These are phyloP conservation scores for Dreissena rostriformis DNA, from an alignment of 1,140 invertebrate genomes.

Conservation along the genomic window DNA sequence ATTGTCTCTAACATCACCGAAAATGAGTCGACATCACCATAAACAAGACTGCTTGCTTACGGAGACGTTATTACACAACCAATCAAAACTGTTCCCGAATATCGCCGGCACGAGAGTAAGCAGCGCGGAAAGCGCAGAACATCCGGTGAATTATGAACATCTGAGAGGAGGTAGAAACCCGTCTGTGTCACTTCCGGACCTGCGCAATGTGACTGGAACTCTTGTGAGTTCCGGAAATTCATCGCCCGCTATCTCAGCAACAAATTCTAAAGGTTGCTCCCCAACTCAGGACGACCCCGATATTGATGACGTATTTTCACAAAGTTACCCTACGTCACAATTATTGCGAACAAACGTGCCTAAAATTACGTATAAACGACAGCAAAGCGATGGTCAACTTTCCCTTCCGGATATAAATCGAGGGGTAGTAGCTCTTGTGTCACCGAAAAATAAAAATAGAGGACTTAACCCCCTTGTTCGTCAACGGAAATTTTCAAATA, in stretches of 20 bases:
- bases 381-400: slow-evolving; percentile 9
- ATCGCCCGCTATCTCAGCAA: slow-evolving; percentile 22
- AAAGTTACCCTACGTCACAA: slow-evolving; percentile 14
- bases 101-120: not conserved
- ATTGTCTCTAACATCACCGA: slow-evolving; percentile 34
- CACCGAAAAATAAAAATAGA: not conserved
- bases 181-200: slow-evolving; percentile 53
- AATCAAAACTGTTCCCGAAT: slow-evolving; percentile 22
- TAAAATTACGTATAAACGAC: slow-evolving; percentile 15
- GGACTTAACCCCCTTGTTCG: slow-evolving; percentile 26
- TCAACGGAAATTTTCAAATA: slow-evolving; percentile 36
- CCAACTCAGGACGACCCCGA: not conserved
- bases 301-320: slow-evolving; percentile 13
- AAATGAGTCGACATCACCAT: slow-evolving; percentile 23
- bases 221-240: slow-evolving; percentile 43
- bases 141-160: slow-evolving; percentile 18
- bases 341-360: not conserved
- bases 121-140: not conserved
- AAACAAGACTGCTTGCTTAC: slow-evolving; percentile 46
- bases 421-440: slow-evolving; percentile 11
- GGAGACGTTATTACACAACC: slow-evolving; percentile 34
- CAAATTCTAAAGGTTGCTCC: not conserved
- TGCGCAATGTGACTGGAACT: slow-evolving; percentile 45
- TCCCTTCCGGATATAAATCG: slow-evolving; percentile 32
- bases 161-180: slow-evolving; percentile 19